Evolutionary conservation across 92 coral and sea anemone species (phyloP).

Genomic region (Epizoanthus illoricatus): DNA sequence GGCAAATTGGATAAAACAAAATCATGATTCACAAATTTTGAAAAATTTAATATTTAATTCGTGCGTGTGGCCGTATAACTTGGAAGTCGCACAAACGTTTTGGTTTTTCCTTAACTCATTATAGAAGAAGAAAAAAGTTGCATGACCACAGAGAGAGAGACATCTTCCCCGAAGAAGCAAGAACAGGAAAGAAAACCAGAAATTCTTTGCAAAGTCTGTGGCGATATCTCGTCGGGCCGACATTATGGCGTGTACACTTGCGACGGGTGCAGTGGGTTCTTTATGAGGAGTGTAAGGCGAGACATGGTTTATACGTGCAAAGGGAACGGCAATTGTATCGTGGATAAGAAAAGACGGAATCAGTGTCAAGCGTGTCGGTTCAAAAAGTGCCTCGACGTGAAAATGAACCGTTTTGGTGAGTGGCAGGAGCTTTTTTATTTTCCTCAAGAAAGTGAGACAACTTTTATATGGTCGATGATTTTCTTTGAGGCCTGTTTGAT

Average conservation of each 20-base stretch:
- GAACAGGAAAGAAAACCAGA: slow-evolving; percentile 83
- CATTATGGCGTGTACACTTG: slow-evolving; percentile 97
- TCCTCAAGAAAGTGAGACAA: neutral
- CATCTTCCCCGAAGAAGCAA: slow-evolving; percentile 74
- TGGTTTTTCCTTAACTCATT: slow-evolving; percentile 39
- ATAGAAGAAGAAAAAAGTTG: slow-evolving; percentile 58
- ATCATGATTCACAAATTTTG: neutral
- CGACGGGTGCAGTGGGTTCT: slow-evolving; percentile 96
- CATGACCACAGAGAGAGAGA: slow-evolving; percentile 58
- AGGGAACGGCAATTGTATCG: slow-evolving; percentile 92
- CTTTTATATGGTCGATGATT: neutral
- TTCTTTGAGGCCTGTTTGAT: slow-evolving; percentile 11
- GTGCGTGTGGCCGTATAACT: neutral
- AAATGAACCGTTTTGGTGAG: slow-evolving; percentile 99
- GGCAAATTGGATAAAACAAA: slow-evolving; percentile 4
- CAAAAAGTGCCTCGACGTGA: slow-evolving; percentile 95
- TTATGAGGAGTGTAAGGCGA: slow-evolving; percentile 96
- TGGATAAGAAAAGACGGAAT: slow-evolving; percentile 93
- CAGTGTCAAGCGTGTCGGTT: slow-evolving; percentile 99
- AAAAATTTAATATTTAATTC: slow-evolving; percentile 31
- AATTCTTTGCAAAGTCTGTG: slow-evolving; percentile 93
- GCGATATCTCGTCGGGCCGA: slow-evolving; percentile 95
- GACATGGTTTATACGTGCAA: slow-evolving; percentile 98
- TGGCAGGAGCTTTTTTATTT: neutral
- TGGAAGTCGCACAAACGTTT: slow-evolving; percentile 12